A percentile compares a stretch with the other conserved stretches of the same genome.
Evolutionary conservation across 2,113 vertebrate genomes (phyloP).

Genomic region (Eupsittula cactorum): DNA sequence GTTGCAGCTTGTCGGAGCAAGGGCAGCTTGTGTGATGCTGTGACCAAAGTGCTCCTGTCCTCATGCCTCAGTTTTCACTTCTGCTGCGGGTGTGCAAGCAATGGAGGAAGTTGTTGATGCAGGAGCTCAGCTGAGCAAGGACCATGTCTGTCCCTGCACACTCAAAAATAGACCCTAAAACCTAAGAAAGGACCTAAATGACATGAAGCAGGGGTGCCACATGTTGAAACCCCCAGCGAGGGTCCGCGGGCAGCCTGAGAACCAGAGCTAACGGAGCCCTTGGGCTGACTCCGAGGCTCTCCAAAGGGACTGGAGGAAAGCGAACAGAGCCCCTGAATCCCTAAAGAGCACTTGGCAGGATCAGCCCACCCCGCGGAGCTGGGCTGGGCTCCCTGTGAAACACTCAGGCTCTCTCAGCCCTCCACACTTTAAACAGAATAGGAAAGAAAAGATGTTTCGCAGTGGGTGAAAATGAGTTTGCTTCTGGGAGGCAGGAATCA

Average conservation of each 20-base stretch:
- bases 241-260: fast-evolving
- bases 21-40: neutral
- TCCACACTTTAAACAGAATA: neutral
- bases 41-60: neutral
- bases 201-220: neutral
- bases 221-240: fast-evolving
- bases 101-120: too few species aligned
- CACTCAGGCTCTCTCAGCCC: neutral
- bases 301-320: neutral
- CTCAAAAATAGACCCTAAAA: neutral
- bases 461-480: slow-evolving; percentile 17
- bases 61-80: neutral
- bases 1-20: neutral
- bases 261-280: fast-evolving
- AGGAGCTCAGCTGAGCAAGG: neutral
- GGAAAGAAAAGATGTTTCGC: neutral
- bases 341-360: neutral
- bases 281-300: neutral
- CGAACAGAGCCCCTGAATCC: neutral
- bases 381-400: neutral
- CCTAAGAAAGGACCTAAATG: neutral
- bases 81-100: neutral
- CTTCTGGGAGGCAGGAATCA: slow-evolving; percentile 33
- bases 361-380: neutral
- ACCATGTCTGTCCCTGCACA: fast-evolving